Evolutionary conservation across 2,797 vertebrate species (phyloP).

Genomic region (Alosa sapidissima): DNA sequence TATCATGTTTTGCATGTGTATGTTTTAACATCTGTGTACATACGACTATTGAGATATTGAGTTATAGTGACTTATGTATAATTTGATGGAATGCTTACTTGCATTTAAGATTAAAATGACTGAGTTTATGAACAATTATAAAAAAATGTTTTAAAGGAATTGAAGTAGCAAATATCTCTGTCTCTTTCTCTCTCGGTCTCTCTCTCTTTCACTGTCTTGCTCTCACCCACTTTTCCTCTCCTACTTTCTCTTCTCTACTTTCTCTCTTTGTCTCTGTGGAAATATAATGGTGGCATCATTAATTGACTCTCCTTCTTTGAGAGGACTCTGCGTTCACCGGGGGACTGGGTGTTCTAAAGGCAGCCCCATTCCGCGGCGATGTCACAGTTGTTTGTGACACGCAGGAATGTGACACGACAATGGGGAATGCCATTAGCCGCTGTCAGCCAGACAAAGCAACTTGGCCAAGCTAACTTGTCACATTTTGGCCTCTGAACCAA

Average conservation of each 20-base stretch:
- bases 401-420: conserved; percentile 61
- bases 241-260: neutral
- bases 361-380: conserved; percentile 33
- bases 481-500: conserved; percentile 23
- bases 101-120: neutral
- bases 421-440: conserved; percentile 43
- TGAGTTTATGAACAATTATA: neutral
- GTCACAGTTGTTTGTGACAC: conserved; percentile 36
- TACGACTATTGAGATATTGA: neutral
- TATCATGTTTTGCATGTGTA: neutral
- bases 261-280: conserved; percentile 4
- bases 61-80: neutral
- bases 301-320: conserved; percentile 8
- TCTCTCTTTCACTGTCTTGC: neutral
- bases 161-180: neutral
- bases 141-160: neutral
- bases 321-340: neutral
- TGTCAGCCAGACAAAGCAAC: neutral
- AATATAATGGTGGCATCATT: neutral
- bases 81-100: neutral
- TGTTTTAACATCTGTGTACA: neutral
- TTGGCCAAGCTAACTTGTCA: conserved; percentile 18
- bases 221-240: neutral
- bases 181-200: neutral
- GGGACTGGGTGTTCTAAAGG: conserved; percentile 11